Base-by-base conservation (phyloP, 2,113 vertebrate species). In the Tricholaema leucomelas region DNA sequence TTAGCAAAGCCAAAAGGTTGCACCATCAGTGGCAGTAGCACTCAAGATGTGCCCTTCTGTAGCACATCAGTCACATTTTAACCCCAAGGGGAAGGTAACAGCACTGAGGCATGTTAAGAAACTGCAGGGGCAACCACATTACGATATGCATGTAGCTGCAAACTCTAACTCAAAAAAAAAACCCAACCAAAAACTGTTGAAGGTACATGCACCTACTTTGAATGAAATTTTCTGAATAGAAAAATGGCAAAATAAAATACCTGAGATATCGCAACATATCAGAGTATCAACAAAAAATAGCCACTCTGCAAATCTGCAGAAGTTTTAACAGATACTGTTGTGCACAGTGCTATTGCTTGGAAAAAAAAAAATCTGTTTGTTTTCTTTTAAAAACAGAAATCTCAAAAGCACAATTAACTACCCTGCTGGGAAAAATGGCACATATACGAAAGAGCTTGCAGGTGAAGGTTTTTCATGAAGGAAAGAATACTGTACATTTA, bases 21-120 rank as follows among this genome's bases (percentile, higher is more conserved):
- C 56, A 65, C 20, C 0, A 0, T 40, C 35, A 56, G 31, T 20
- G n/a, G 20, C 25, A 82, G 56, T 0, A n/a, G 28, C 16, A 14
- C 36, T 56, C 13, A 10, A 9, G 54, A 81, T 30, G 20, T 61
- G 59, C 19, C 58, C 36, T 71, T 66, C 30, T 18, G 25, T 36
- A 74, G 21, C 28, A 6, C 2, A 2, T 7, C 15, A 30, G 20
- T 15, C 42, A 36, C 27, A 58, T 67, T 88, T 75, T 50, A 91
- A 73, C 33, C 35, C 30, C 56, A 36, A 59, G n/a, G 0, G 0
- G 6, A 3, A 13, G 31, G 35, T 35, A 52, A 60, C 9, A 48
- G 20, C 55, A 60, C 33, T 19, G 9, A 70, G 27, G 23, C 17
- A 30, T 3, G 15, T 60, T 76, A 60, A 60, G 38, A 78, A 79